Evolutionary conservation across 2,888 invertebrate genomes (phyloP).

Genomic region (Pherbina coryleti): DNA sequence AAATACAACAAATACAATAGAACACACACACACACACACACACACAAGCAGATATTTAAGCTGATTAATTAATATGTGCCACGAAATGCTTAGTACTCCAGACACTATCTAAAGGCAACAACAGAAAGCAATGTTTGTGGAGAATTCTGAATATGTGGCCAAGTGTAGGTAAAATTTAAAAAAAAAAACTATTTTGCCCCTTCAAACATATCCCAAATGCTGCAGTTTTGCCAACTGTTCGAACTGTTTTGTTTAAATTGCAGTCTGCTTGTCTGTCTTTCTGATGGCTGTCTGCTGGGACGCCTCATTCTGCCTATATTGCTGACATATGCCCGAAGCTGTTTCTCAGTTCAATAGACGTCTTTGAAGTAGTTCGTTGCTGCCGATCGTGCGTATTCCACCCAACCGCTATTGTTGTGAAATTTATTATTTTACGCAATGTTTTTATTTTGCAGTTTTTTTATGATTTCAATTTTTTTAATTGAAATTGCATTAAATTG

Average conservation of each 20-base stretch:
- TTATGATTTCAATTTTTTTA: conserved; percentile 17
- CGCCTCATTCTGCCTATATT: background rate
- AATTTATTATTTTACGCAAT: background rate
- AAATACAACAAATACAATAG: no score
- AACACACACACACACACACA: no score
- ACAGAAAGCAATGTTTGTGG: no score
- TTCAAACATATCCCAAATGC: background rate
- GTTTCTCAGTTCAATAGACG: background rate
- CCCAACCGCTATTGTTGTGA: background rate
- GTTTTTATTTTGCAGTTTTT: background rate
- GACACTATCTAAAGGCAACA: no score
- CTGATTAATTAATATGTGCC: no score
- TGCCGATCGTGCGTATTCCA: background rate
- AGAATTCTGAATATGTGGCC: no score
- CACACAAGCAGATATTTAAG: no score
- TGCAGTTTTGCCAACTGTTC: background rate
- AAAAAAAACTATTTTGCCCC: no score
- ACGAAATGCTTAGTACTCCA: no score
- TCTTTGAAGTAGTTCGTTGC: conserved; percentile 2
- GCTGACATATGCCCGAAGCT: background rate
- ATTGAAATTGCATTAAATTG: conserved; percentile 32
- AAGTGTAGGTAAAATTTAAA: no score
- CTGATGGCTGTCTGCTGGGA: background rate
- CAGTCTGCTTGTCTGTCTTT: background rate
- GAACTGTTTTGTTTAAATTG: background rate